phyloP scores from a whole-genome alignment of 2,797 vertebrate species.

The Eleutherodactylus coqui region DNA sequence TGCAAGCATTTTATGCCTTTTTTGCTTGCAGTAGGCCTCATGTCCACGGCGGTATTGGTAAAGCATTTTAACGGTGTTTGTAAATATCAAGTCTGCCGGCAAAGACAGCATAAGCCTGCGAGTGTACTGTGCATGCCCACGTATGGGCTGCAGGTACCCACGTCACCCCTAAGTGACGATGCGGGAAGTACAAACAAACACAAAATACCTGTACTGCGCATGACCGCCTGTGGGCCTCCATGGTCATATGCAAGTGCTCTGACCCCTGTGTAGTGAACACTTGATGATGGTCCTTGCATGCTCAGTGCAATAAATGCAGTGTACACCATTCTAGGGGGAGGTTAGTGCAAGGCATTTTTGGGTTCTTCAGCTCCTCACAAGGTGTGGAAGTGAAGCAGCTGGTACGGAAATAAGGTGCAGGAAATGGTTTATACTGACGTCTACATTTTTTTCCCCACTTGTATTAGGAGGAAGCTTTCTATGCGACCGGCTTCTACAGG shows the following conservation, averaged over 20 bases:
- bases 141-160: no score
- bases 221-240: no score
- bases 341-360: not conserved
- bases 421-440: slow-evolving; percentile 63
- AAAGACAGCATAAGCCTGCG: no score
- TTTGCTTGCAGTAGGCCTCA: not conserved
- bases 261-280: no score
- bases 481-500: not conserved
- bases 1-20: not conserved
- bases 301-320: not conserved
- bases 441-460: slow-evolving; percentile 66
- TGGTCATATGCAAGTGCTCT: no score
- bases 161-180: no score
- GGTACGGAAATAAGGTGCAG: slow-evolving; percentile 21
- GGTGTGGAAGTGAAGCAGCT: not conserved
- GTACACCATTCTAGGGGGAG: not conserved
- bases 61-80: not conserved
- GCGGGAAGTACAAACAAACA: no score
- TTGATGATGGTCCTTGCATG: no score
- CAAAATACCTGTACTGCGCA: no score
- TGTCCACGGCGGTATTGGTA: no score
- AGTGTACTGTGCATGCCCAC: no score
- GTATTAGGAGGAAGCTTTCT: slow-evolving; percentile 49
- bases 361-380: not conserved
- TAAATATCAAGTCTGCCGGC: no score